Evolutionary conservation across 1,140 invertebrate genomes (phyloP).

Genomic region (Olivierus martensii): DNA sequence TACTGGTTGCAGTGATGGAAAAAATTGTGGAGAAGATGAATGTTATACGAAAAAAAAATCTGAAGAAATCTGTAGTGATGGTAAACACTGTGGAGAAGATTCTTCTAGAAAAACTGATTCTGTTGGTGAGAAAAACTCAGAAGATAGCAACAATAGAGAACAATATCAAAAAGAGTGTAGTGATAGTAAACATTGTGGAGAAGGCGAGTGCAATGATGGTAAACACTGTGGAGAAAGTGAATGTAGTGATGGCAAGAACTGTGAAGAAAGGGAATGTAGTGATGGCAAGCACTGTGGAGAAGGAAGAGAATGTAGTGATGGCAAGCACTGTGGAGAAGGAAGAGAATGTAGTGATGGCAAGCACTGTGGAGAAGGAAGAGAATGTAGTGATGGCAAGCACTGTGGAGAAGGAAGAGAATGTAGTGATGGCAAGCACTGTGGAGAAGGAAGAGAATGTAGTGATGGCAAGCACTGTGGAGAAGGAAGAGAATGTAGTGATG

Average conservation of each 20-base stretch:
- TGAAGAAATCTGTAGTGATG: background rate
- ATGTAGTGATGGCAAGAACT: background rate
- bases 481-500: background rate
- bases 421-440: background rate
- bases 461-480: background rate
- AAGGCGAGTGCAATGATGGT: too few species aligned
- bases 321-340: too few species aligned
- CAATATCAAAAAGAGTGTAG: constrained; percentile 1
- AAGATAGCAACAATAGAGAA: background rate
- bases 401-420: background rate
- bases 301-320: too few species aligned
- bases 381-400: too few species aligned
- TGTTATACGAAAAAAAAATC: too few species aligned
- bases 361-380: too few species aligned
- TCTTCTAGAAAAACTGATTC: background rate
- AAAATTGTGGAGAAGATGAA: too few species aligned
- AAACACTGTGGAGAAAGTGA: too few species aligned
- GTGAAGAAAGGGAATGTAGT: too few species aligned
- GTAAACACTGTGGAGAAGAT: background rate
- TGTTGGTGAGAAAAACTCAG: background rate
- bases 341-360: too few species aligned
- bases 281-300: too few species aligned
- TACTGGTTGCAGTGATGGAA: too few species aligned
- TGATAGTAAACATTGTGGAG: constrained; percentile 5
- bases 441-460: background rate